These are phyloP conservation scores for Spermophilus dauricus DNA, from an alignment of 2,113 vertebrate species.

Conservation along the genomic window DNA sequence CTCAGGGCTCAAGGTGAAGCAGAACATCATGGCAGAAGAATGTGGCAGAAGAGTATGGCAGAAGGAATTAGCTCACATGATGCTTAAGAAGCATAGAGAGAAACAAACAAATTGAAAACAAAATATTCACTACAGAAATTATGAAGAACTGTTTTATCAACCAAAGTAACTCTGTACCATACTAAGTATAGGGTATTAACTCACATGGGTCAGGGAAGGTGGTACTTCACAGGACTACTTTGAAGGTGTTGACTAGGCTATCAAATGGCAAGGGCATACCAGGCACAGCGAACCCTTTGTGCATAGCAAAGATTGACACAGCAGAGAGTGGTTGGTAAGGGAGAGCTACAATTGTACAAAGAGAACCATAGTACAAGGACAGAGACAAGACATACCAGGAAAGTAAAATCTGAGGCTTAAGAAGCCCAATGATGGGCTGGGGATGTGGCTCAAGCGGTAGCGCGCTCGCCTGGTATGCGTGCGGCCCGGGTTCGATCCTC, in stretches of 20 bases:
- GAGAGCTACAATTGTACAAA: not conserved
- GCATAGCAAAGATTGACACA: not conserved
- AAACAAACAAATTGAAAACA: not conserved
- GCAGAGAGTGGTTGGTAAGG: not conserved
- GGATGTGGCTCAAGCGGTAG: too few species aligned
- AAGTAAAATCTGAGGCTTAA: not conserved
- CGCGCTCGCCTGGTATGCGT: too few species aligned
- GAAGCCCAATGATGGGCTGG: not conserved
- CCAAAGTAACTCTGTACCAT: not conserved
- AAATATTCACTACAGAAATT: conserved; percentile 15
- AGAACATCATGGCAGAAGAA: too few species aligned
- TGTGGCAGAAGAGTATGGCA: too few species aligned
- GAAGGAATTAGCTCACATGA: too few species aligned
- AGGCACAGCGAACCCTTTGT: not conserved
- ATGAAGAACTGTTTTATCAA: not conserved
- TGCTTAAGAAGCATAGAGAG: too few species aligned
- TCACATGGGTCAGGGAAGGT: not conserved
- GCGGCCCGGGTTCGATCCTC: too few species aligned
- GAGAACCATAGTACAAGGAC: not conserved
- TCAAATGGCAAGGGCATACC: not conserved
- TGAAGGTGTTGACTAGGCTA: not conserved
- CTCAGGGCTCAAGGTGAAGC: too few species aligned
- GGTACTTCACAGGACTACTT: not conserved
- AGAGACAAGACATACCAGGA: not conserved
- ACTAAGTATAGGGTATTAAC: not conserved